A percentile compares a stretch with the other conserved stretches of the same genome.
Evolutionary conservation across 2,888 invertebrate genomes (phyloP).

Genomic region (Cantharis nigra): DNA sequence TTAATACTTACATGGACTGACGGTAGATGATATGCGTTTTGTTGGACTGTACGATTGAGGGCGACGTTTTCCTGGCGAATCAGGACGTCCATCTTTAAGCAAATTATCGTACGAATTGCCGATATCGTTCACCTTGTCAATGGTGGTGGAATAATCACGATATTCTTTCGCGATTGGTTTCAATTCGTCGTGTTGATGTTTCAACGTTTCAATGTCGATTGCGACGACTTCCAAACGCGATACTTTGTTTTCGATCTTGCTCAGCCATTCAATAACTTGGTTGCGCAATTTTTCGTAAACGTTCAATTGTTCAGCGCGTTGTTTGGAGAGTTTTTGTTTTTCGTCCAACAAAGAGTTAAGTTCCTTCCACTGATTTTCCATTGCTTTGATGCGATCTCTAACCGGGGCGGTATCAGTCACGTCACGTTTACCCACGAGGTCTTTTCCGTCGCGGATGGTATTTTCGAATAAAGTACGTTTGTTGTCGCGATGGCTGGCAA

Average conservation of each 20-base stretch:
- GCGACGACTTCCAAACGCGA: conserved; percentile 82
- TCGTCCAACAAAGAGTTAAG: conserved; percentile 82
- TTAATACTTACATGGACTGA: conserved; percentile 63
- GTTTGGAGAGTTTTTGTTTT: conserved; percentile 80
- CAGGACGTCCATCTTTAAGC: conserved; percentile 74
- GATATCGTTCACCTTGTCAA: conserved; percentile 90
- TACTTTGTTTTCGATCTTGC: conserved; percentile 76
- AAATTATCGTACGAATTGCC: conserved; percentile 86
- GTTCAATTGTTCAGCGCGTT: conserved; percentile 81
- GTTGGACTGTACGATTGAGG: conserved; percentile 77
- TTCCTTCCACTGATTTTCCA: conserved; percentile 90
- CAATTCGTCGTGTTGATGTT: conserved; percentile 81
- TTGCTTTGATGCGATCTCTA: conserved; percentile 79
- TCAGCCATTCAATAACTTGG: conserved; percentile 85
- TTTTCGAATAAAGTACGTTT: conserved; percentile 75
- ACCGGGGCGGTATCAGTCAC: conserved; percentile 84
- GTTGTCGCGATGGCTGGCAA: conserved; percentile 52
- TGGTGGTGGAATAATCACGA: conserved; percentile 80
- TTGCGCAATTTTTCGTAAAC: conserved; percentile 85
- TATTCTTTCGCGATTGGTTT: conserved; percentile 88
- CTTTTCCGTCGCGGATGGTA: conserved; percentile 79
- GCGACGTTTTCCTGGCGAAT: conserved; percentile 77
- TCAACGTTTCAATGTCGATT: conserved; percentile 82
- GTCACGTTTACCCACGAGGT: conserved; percentile 80
- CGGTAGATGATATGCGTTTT: conserved; percentile 66